Conservation (phyloP, 2,797 vertebrate species). For the Acrossocheilus wenchowensis region DNA sequence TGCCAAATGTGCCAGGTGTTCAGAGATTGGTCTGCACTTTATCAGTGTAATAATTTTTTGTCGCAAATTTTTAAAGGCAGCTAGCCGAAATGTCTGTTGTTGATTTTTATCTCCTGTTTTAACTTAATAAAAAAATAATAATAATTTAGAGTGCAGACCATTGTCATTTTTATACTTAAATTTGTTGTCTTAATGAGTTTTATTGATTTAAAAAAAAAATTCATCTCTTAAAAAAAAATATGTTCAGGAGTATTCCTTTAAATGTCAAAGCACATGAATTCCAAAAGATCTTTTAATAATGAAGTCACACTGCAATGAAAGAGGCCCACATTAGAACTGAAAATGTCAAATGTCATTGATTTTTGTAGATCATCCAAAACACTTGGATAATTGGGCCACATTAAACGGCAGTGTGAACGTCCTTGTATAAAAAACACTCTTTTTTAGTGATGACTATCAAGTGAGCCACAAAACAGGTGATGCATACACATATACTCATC, state of each 20-base stretch:
- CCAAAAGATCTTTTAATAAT: neutral
- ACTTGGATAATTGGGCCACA: constrained; percentile 29
- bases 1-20: neutral
- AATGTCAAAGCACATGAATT: constrained; percentile 8
- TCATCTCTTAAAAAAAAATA: neutral
- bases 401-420: neutral
- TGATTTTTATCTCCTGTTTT: neutral
- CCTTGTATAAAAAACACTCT: neutral
- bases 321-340: neutral
- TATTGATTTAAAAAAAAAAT: constrained; percentile 6
- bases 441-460: neutral
- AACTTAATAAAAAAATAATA: neutral
- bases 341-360: constrained; percentile 33
- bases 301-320: neutral
- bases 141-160: neutral
- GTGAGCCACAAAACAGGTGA: constrained; percentile 28
- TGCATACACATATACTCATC: constrained; percentile 31
- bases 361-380: constrained; percentile 20
- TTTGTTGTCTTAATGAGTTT: neutral
- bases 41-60: neutral
- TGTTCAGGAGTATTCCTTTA: neutral
- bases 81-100: neutral
- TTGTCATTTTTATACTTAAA: neutral
- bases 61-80: neutral
- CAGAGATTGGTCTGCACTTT: neutral